A percentile compares a stretch with the other conserved stretches of the same genome.
phyloP scores from a whole-genome alignment of 2,888 invertebrate species.

The Xestia rhomboidea region DNA sequence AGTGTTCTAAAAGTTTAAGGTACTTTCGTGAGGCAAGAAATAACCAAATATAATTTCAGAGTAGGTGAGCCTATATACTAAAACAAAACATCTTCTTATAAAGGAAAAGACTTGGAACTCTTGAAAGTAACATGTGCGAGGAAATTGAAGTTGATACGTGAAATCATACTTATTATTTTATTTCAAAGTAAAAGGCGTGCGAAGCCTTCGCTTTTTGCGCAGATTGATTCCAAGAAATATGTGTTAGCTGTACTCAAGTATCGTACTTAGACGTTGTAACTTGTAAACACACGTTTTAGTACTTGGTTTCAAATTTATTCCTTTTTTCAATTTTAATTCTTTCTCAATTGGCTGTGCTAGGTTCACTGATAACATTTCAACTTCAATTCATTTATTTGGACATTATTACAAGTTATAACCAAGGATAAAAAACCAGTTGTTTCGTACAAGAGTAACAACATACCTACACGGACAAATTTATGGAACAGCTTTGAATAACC shows the following conservation, averaged over 20 bases:
- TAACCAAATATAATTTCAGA: constrained; percentile 12
- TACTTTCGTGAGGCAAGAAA: neutral
- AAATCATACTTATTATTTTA: constrained; percentile 47
- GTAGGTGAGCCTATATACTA: neutral
- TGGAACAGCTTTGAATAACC: neutral
- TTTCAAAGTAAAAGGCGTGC: constrained; percentile 23
- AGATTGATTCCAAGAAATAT: constrained; percentile 53
- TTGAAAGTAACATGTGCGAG: constrained; percentile 38
- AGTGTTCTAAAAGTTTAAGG: neutral
- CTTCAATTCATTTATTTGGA: neutral
- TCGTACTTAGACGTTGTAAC: neutral
- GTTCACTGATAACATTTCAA: neutral
- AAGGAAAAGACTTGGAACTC: constrained; percentile 18
- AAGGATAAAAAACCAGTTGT: neutral
- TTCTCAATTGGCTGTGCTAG: neutral
- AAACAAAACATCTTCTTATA: constrained; percentile 26
- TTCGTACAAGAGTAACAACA: neutral
- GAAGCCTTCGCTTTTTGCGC: constrained; percentile 27
- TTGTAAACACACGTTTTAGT: neutral
- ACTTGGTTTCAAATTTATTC: neutral
- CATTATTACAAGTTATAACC: neutral
- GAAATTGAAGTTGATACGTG: constrained; percentile 42
- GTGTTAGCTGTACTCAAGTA: neutral
- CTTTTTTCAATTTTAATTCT: neutral
- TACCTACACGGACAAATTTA: neutral